phyloP scores from a whole-genome alignment of 2,797 vertebrate species.

The Toxotes lorentzi region DNA sequence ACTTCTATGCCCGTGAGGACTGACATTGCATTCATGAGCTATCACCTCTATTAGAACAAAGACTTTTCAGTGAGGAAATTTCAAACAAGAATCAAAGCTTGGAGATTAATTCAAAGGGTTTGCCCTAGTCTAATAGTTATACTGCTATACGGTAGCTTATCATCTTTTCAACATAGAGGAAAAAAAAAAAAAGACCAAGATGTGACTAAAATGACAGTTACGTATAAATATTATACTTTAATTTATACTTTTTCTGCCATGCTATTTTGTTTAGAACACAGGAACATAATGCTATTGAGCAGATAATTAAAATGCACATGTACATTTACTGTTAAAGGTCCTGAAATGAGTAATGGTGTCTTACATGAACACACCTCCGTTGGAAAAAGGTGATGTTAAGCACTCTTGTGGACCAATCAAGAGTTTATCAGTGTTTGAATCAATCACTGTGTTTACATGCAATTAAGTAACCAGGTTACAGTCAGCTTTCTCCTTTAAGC shows the following conservation, averaged over 20 bases:
- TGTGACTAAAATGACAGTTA: not conserved
- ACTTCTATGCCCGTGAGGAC: slow-evolving; percentile 1
- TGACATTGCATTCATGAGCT: not conserved
- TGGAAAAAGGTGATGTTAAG: not conserved
- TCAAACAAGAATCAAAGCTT: slow-evolving; percentile 3
- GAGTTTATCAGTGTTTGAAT: not conserved
- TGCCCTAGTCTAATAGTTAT: not conserved
- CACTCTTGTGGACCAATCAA: not conserved
- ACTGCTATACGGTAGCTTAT: not conserved
- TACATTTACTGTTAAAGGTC: not conserved
- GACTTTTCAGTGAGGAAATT: not conserved
- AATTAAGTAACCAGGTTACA: too few species aligned
- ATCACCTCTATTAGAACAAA: slow-evolving; percentile 17
- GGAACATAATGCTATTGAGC: not conserved
- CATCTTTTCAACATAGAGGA: not conserved
- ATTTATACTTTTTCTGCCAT: too few species aligned
- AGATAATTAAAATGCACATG: not conserved
- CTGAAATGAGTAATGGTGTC: not conserved
- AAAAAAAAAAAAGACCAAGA: not conserved
- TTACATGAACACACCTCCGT: not conserved
- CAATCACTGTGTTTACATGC: too few species aligned
- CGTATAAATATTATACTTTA: too few species aligned
- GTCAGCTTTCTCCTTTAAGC: too few species aligned
- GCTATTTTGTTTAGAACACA: not conserved
- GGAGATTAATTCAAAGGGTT: slow-evolving; percentile 8